Evolutionary conservation across 2,888 invertebrate species (phyloP).

Genomic region (Orthosia gracilis): DNA sequence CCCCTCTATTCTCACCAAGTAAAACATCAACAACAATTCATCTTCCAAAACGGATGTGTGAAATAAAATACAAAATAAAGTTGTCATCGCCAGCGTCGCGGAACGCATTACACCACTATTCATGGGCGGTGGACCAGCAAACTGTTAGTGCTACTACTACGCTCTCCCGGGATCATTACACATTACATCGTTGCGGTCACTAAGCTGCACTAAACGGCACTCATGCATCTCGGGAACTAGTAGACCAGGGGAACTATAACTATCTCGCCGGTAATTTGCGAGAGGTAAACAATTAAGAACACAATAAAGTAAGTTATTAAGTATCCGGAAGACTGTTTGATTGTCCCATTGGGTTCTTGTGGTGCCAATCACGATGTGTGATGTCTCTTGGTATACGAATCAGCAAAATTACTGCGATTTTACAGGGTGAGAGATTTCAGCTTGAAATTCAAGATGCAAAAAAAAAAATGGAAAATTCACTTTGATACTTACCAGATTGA

Average conservation of each 20-base stretch:
- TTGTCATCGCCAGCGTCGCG: slow-evolving; percentile 50
- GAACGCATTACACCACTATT: slow-evolving; percentile 40
- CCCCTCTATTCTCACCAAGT: neutral
- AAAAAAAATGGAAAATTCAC: neutral
- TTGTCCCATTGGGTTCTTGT: neutral
- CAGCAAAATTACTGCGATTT: neutral
- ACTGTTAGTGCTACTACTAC: slow-evolving; percentile 33
- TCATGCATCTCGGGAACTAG: slow-evolving; percentile 33
- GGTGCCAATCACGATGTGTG: neutral
- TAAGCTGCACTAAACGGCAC: slow-evolving; percentile 42
- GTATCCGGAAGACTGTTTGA: neutral
- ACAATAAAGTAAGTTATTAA: neutral
- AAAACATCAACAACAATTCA: slow-evolving; percentile 8
- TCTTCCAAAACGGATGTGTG: slow-evolving; percentile 44
- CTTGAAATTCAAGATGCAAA: neutral
- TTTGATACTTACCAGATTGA: neutral
- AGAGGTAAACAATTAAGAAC: neutral
- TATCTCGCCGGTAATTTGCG: neutral
- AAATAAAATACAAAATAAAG: slow-evolving; percentile 55
- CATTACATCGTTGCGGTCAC: slow-evolving; percentile 53
- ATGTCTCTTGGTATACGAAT: neutral
- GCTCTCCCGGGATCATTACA: slow-evolving; percentile 52
- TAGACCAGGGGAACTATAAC: slow-evolving; percentile 2
- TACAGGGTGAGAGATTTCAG: neutral
- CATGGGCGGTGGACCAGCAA: slow-evolving; percentile 50